phyloP scores from a whole-genome alignment of 2,888 invertebrate species.

The Rosalia funebris region DNA sequence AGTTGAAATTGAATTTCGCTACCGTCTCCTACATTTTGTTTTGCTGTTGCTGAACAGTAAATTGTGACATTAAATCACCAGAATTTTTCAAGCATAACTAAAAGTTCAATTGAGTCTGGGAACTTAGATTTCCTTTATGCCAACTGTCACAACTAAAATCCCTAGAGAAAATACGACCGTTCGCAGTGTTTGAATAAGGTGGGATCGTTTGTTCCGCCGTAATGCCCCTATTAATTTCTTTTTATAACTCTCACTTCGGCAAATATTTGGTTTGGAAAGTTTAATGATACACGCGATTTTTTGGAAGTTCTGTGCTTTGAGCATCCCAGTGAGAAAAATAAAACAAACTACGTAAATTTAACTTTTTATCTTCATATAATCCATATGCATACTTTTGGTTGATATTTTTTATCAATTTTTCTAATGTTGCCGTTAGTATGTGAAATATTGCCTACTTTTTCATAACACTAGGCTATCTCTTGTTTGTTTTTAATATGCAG shows the following conservation, averaged over 20 bases:
- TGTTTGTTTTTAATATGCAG: too few relatives aligned
- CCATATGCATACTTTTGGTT: too few relatives aligned
- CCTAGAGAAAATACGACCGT: slow-evolving; percentile 24
- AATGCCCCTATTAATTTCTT: slow-evolving; percentile 18
- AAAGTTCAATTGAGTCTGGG: slow-evolving; percentile 49
- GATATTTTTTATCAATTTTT: too few relatives aligned
- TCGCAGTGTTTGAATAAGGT: slow-evolving; percentile 15
- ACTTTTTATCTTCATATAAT: too few relatives aligned
- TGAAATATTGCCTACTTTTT: too few relatives aligned
- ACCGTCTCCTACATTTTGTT: slow-evolving; percentile 14
- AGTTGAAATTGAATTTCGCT: slow-evolving; percentile 6
- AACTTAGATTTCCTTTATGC: slow-evolving; percentile 46
- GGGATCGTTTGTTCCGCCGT: slow-evolving; percentile 15
- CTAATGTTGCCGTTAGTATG: too few relatives aligned
- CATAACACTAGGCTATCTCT: too few relatives aligned
- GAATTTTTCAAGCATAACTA: slow-evolving; percentile 48
- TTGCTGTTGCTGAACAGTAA: slow-evolving; percentile 24
- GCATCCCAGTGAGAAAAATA: background rate
- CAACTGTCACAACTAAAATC: slow-evolving; percentile 28
- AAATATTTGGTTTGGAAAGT: slow-evolving; percentile 7
- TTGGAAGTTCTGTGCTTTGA: background rate
- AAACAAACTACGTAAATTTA: too few relatives aligned
- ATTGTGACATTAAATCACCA: slow-evolving; percentile 32
- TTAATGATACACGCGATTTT: background rate
- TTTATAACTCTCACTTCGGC: slow-evolving; percentile 5